Evolutionary conservation across 2,888 invertebrate species (phyloP).

Genomic region (Deilephila elpenor): DNA sequence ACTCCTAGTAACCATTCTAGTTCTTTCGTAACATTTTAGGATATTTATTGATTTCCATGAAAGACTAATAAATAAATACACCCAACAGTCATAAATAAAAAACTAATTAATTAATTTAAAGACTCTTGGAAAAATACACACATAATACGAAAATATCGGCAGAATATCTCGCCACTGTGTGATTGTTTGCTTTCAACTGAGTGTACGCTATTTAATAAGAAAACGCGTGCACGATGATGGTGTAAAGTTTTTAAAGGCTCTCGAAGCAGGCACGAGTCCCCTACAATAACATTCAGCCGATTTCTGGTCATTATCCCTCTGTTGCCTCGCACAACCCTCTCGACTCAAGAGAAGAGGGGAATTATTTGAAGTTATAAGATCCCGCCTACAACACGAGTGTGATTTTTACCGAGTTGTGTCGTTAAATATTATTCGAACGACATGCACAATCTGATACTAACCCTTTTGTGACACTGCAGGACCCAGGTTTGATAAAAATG

Average conservation of each 20-base stretch:
- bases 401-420: background rate
- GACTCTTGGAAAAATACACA: no score
- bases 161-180: no score
- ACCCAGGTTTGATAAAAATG: background rate
- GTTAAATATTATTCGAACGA: background rate
- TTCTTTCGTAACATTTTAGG: no score
- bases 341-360: background rate
- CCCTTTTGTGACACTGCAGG: background rate
- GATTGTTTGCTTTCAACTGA: no score
- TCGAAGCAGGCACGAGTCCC: background rate
- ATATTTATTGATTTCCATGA: no score
- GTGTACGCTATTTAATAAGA: background rate
- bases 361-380: constrained; percentile 3
- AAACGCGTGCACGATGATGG: background rate
- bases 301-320: background rate
- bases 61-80: no score
- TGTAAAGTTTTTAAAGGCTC: background rate
- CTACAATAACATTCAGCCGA: background rate
- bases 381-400: no score
- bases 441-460: background rate
- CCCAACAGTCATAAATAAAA: no score
- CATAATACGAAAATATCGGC: no score
- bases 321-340: constrained; percentile 3
- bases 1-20: no score
- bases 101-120: no score